phyloP scores from a whole-genome alignment of 1,140 invertebrate species.

The Physella acuta region DNA sequence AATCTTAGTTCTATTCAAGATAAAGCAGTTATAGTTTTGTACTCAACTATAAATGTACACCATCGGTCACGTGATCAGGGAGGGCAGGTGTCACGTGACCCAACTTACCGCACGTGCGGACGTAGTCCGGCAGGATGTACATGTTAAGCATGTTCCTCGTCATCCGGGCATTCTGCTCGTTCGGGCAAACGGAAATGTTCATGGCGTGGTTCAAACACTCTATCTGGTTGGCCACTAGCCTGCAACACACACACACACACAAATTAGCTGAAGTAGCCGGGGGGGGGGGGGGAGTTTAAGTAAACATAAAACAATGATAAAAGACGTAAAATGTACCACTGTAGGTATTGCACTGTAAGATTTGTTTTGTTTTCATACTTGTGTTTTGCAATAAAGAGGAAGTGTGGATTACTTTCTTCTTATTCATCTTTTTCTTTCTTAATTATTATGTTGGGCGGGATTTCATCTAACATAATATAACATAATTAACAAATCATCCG shows the following conservation, averaged over 20 bases:
- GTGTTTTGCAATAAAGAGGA: too few relatives aligned
- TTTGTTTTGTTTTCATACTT: too few relatives aligned
- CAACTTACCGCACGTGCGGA: not conserved
- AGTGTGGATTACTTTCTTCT: too few relatives aligned
- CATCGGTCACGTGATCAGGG: not conserved
- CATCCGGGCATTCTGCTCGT: not conserved
- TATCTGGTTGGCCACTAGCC: not conserved
- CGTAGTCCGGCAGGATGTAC: not conserved
- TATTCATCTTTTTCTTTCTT: too few relatives aligned
- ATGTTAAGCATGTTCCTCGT: not conserved
- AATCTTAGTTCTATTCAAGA: too few relatives aligned
- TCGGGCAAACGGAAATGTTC: not conserved
- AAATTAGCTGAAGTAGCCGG: not conserved
- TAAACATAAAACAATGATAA: not conserved
- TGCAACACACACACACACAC: not conserved
- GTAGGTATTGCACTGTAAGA: too few relatives aligned
- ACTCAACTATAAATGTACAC: not conserved
- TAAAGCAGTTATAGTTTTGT: too few relatives aligned
- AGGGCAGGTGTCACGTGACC: not conserved
- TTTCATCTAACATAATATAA: too few relatives aligned
- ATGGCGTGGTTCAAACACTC: not conserved
- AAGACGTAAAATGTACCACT: too few relatives aligned
- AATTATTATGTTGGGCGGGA: too few relatives aligned
- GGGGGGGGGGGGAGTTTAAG: too few relatives aligned
- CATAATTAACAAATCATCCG: too few relatives aligned